phyloP scores from a whole-genome alignment of 2,113 vertebrate species.

The Petrocephalus microphthalmus region DNA sequence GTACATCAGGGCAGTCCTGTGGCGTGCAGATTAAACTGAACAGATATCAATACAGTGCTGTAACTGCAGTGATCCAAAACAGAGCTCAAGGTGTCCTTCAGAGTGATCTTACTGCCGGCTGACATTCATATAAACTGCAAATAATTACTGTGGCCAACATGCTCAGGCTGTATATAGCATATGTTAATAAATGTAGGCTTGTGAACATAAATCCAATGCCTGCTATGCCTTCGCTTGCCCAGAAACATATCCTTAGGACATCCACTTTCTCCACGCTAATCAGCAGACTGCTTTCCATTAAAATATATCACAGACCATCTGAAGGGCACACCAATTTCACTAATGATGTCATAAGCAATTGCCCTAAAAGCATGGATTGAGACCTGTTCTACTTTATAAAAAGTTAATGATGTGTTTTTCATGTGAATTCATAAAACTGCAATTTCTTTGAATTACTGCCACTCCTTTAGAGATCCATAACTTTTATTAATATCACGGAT shows the following conservation, averaged over 20 bases:
- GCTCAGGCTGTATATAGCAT: background rate
- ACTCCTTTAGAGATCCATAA: background rate
- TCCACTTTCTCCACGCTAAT: slow-evolving; percentile 1
- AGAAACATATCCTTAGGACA: background rate
- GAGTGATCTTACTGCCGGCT: background rate
- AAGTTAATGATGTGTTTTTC: background rate
- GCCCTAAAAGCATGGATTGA: background rate
- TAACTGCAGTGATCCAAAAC: background rate
- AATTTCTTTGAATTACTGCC: slow-evolving; percentile 2
- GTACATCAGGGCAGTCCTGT: background rate
- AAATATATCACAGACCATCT: slow-evolving; percentile 4
- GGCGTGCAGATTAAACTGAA: background rate
- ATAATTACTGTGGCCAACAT: background rate
- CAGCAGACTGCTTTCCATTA: background rate
- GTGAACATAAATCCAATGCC: background rate
- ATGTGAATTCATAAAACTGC: background rate
- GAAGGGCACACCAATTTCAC: background rate
- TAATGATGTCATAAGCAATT: slow-evolving; percentile 15
- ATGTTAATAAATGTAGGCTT: background rate
- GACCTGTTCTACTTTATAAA: background rate
- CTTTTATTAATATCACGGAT: background rate
- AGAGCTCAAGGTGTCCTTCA: background rate
- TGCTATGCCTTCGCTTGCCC: background rate
- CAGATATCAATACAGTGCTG: background rate
- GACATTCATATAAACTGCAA: background rate